A percentile compares a stretch with the other conserved stretches of the same genome.
phyloP scores from a whole-genome alignment of 2,797 vertebrate genomes.

The Aselliscus stoliczkanus region DNA sequence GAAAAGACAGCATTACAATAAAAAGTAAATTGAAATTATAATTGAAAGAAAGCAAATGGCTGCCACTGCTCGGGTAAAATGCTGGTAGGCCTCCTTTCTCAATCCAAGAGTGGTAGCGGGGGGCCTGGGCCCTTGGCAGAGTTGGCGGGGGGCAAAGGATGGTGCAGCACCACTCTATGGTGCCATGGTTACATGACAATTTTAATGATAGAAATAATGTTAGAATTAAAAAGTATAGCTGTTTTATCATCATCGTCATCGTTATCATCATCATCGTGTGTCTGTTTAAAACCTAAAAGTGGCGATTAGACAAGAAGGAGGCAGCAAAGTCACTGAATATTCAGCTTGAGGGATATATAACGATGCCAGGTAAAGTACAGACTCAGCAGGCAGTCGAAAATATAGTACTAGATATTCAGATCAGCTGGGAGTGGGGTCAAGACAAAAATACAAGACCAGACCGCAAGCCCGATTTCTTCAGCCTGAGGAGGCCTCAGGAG shows the following conservation, averaged over 20 bases:
- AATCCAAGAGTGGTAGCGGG: accelerated
- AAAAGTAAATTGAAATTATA: conserved; percentile 37
- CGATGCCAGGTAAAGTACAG: not conserved
- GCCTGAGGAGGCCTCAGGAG: not conserved
- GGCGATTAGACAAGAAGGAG: not conserved
- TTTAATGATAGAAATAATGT: not conserved
- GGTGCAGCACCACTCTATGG: not conserved
- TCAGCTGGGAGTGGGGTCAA: not conserved
- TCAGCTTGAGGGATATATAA: not conserved
- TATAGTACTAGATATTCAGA: not conserved
- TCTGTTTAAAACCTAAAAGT: not conserved
- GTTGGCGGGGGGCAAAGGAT: not conserved
- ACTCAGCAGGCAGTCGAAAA: not conserved
- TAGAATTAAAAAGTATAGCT: not conserved
- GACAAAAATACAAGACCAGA: not conserved
- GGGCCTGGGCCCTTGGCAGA: not conserved
- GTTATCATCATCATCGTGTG: no score
- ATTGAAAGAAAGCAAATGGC: conserved; percentile 14
- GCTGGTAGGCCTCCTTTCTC: not conserved
- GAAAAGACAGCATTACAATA: conserved; percentile 46
- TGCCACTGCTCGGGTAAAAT: not conserved
- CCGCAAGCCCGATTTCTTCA: not conserved
- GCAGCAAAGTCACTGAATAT: not conserved
- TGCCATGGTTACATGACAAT: not conserved
- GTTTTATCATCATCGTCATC: not conserved